Conservation (phyloP, 1,140 invertebrate genomes). For the Periplaneta americana region DNA sequence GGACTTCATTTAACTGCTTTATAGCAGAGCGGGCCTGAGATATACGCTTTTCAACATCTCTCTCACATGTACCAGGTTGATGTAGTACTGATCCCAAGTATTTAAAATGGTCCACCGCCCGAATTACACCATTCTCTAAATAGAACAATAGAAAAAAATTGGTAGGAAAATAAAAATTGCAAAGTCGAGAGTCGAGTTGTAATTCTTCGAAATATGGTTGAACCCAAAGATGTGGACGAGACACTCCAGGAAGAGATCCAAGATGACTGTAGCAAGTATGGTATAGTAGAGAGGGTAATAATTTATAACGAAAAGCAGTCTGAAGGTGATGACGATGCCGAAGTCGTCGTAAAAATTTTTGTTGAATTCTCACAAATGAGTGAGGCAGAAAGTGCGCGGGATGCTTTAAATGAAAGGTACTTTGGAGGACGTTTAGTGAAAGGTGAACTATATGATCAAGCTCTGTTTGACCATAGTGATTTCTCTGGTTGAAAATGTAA, state of each 20-base stretch:
- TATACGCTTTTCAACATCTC: too few relatives aligned
- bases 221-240: conserved; percentile 94
- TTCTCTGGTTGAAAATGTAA: conserved; percentile 72
- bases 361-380: conserved; percentile 84
- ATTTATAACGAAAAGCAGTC: conserved; percentile 97
- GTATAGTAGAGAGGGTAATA: conserved; percentile 84
- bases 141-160: too few relatives aligned
- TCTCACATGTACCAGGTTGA: too few relatives aligned
- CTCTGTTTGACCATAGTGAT: conserved; percentile 93
- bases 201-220: conserved; percentile 94
- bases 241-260: conserved; percentile 95
- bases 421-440: conserved; percentile 92
- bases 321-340: conserved; percentile 79
- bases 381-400: conserved; percentile 79
- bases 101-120: too few relatives aligned
- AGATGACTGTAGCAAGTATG: conserved; percentile 93
- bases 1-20: too few relatives aligned
- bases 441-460: conserved; percentile 93
- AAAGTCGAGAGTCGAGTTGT: conserved; percentile 79
- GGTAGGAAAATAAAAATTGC: too few relatives aligned
- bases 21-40: too few relatives aligned
- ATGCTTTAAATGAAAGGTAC: conserved; percentile 87
- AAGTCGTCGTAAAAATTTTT: conserved; percentile 97
- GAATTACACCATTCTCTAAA: too few relatives aligned
- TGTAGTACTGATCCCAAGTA: too few relatives aligned